Evolutionary conservation across 2,888 invertebrate genomes (phyloP).

Genomic region (Cerceris rybyensis): DNA sequence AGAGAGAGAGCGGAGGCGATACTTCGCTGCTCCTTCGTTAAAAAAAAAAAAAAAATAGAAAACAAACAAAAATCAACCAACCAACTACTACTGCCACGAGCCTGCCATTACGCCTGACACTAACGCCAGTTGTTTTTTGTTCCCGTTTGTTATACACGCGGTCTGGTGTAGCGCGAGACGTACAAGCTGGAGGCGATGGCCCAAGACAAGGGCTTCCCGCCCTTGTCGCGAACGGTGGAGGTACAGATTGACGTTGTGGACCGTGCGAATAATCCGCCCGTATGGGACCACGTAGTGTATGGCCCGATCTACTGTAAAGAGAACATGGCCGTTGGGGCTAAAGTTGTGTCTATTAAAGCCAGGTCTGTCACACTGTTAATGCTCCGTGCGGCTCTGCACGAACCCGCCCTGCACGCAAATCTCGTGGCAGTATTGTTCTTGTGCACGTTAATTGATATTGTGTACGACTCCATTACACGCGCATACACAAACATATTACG

Average conservation of each 20-base stretch:
- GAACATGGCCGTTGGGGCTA: slow-evolving; percentile 98
- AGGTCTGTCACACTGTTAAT: slow-evolving; percentile 90
- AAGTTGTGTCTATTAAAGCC: slow-evolving; percentile 99
- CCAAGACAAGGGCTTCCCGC: slow-evolving; percentile 98
- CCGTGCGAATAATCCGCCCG: slow-evolving; percentile 98
- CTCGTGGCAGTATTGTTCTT: slow-evolving; percentile 82
- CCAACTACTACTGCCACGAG: slow-evolving; percentile 49
- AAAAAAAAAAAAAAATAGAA: background rate
- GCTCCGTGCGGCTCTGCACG: slow-evolving; percentile 80
- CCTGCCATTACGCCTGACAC: slow-evolving; percentile 57
- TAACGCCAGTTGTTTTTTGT: slow-evolving; percentile 81
- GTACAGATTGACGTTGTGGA: slow-evolving; percentile 99
- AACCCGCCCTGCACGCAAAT: slow-evolving; percentile 82
- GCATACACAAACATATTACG: slow-evolving; percentile 17
- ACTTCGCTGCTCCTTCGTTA: background rate
- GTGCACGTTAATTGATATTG: slow-evolving; percentile 82
- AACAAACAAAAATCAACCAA: background rate
- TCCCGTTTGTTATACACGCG: slow-evolving; percentile 83
- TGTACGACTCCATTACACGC: slow-evolving; percentile 77
- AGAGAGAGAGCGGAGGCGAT: background rate
- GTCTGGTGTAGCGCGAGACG: slow-evolving; percentile 93
- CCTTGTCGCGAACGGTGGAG: slow-evolving; percentile 97
- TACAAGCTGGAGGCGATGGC: slow-evolving; percentile 99
- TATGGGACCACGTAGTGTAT: slow-evolving; percentile 98
- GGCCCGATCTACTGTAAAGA: slow-evolving; percentile 98